A percentile compares a stretch with the other conserved stretches of the same genome.
These are phyloP conservation scores for Alouatta palliata DNA, from an alignment of 2,113 vertebrate genomes.

Conservation along the genomic window DNA sequence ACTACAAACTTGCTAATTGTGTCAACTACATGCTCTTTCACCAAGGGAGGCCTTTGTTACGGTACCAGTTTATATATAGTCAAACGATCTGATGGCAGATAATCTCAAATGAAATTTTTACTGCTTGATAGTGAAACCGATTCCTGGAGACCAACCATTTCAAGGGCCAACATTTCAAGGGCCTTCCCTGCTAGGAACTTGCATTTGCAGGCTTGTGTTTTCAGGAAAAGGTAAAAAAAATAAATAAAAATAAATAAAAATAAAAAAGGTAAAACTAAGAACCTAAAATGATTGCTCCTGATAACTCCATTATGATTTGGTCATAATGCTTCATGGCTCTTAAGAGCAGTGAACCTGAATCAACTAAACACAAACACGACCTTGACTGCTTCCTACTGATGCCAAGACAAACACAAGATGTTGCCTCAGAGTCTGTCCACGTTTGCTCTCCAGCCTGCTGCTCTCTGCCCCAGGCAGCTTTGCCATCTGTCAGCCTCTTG, in stretches of 20 bases:
- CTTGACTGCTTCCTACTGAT: not conserved
- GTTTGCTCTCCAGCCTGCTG: not conserved
- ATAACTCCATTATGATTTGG: no score
- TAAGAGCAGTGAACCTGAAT: not conserved
- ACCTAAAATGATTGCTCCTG: not conserved
- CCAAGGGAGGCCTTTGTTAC: not conserved
- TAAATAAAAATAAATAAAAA: no score
- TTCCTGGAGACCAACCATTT: not conserved
- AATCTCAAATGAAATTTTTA: not conserved
- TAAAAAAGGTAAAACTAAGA: not conserved
- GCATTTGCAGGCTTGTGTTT: not conserved
- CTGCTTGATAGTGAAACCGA: not conserved
- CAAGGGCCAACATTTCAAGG: not conserved
- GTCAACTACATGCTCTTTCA: not conserved
- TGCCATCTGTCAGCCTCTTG: not conserved
- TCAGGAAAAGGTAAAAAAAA: not conserved
- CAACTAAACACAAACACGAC: not conserved
- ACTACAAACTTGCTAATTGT: not conserved
- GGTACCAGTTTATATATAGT: not conserved
- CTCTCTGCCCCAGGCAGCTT: not conserved
- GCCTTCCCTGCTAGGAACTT: not conserved
- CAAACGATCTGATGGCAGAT: not conserved
- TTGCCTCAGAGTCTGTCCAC: not conserved
- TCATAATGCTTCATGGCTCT: not conserved
- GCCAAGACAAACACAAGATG: not conserved